phyloP scores from a whole-genome alignment of 2,113 vertebrate genomes.

The Sphyrna mokarran region DNA sequence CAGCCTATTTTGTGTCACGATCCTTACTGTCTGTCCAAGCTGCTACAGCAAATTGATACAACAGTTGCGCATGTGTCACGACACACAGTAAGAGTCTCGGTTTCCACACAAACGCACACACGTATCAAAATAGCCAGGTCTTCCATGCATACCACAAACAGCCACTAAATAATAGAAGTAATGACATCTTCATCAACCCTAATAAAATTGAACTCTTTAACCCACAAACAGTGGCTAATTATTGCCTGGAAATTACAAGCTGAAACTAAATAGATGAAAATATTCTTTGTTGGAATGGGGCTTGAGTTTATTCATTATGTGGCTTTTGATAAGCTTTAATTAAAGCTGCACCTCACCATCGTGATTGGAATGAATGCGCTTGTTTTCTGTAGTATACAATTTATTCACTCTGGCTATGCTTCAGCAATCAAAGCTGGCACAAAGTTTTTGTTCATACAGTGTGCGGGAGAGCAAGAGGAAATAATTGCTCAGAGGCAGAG shows the following conservation, averaged over 20 bases:
- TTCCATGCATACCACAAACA: conserved; percentile 29
- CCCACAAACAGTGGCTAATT: conserved; percentile 68
- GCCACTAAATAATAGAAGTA: conserved; percentile 73
- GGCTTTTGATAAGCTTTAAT: conserved; percentile 95
- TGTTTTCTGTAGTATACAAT: conserved; percentile 85
- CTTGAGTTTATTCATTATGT: conserved; percentile 82
- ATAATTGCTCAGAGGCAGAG: conserved; percentile 59
- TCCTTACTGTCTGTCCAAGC: conserved; percentile 60
- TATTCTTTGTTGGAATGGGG: conserved; percentile 67
- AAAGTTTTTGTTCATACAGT: conserved; percentile 74
- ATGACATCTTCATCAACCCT: conserved; percentile 78
- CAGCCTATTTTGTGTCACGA: conserved; percentile 57
- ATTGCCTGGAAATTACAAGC: conserved; percentile 63
- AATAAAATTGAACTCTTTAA: conserved; percentile 60
- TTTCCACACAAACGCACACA: conserved; percentile 42
- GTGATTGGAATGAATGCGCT: conserved; percentile 82
- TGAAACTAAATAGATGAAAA: conserved; percentile 76
- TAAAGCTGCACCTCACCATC: conserved; percentile 86
- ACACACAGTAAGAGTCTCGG: conserved; percentile 42
- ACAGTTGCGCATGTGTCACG: conserved; percentile 58
- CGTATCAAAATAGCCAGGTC: conserved; percentile 28
- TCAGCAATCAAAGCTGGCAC: conserved; percentile 83
- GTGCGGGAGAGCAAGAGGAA: conserved; percentile 53
- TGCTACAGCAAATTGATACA: conserved; percentile 62
- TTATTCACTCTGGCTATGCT: conserved; percentile 83